A percentile compares a stretch with the other conserved stretches of the same genome.
Evolutionary conservation across 1,140 invertebrate genomes (phyloP).

Genomic region (Brachionus rubens): DNA sequence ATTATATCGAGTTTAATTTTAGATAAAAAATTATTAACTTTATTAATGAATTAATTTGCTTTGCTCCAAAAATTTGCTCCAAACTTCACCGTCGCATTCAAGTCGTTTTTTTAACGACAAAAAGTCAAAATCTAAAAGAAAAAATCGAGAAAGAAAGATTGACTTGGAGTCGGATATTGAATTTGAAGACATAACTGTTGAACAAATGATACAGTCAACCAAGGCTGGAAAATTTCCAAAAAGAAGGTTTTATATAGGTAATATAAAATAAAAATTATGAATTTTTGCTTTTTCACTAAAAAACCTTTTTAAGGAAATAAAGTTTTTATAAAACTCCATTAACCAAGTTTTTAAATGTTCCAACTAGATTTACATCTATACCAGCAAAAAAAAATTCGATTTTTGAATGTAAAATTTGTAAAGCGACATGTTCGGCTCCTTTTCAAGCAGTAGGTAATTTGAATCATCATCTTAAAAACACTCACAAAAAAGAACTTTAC

Average conservation of each 20-base stretch:
- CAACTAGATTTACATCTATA: background rate
- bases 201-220: too few relatives aligned
- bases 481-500: background rate
- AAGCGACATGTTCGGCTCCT: background rate
- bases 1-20: too few relatives aligned
- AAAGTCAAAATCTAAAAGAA: too few relatives aligned
- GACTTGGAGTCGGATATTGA: too few relatives aligned
- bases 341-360: background rate
- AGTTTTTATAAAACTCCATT: background rate
- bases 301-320: background rate
- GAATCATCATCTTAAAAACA: slow-evolving; percentile 9
- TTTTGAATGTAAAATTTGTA: slow-evolving; percentile 5
- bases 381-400: background rate
- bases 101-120: too few relatives aligned
- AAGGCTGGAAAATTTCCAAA: background rate
- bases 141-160: too few relatives aligned
- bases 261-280: background rate
- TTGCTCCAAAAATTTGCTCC: too few relatives aligned
- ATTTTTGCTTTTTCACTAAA: background rate
- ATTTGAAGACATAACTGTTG: too few relatives aligned
- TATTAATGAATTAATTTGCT: too few relatives aligned
- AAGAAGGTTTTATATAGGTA: background rate
- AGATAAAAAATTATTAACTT: too few relatives aligned
- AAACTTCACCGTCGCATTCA: too few relatives aligned
- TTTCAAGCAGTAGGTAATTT: background rate